Conservation (phyloP, 2,888 invertebrate species). For the Tenodera sinensis region DNA sequence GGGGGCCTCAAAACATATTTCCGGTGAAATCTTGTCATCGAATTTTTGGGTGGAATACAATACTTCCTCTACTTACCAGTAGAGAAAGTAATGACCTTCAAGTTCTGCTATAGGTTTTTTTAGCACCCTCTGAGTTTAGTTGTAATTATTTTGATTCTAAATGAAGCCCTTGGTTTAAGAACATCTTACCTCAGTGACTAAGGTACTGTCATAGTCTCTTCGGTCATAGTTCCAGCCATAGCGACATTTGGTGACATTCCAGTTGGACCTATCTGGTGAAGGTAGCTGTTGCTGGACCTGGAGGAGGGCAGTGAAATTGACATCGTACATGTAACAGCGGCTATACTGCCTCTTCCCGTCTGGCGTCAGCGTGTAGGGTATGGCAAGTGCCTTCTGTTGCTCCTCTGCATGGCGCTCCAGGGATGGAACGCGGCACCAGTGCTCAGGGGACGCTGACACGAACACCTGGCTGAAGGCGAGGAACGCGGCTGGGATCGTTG, state of each 20-base stretch:
- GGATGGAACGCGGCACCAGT: slow-evolving; percentile 61
- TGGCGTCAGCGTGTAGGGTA: slow-evolving; percentile 47
- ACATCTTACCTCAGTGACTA: slow-evolving; percentile 61
- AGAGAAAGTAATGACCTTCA: too few species aligned
- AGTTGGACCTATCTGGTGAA: slow-evolving; percentile 41
- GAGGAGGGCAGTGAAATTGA: slow-evolving; percentile 48
- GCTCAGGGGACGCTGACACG: slow-evolving; percentile 64
- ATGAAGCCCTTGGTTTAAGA: background rate
- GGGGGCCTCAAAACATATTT: too few species aligned
- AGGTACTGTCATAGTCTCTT: slow-evolving; percentile 58
- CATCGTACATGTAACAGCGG: slow-evolving; percentile 51
- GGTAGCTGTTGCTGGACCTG: slow-evolving; percentile 42
- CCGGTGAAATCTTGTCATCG: too few species aligned
- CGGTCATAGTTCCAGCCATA: slow-evolving; percentile 61
- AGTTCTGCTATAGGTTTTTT: too few species aligned
- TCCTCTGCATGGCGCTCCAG: slow-evolving; percentile 49
- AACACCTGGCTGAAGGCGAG: slow-evolving; percentile 67
- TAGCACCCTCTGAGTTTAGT: too few species aligned
- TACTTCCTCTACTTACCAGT: too few species aligned
- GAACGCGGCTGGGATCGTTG: slow-evolving; percentile 62
- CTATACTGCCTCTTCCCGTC: slow-evolving; percentile 41
- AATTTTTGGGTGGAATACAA: too few species aligned
- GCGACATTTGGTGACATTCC: slow-evolving; percentile 49
- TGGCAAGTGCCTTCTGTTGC: slow-evolving; percentile 51
- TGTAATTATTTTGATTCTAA: too few species aligned